These are phyloP conservation scores for Pantherophis vulpinus DNA, from an alignment of 2,797 vertebrate species.

Conservation along the genomic window DNA sequence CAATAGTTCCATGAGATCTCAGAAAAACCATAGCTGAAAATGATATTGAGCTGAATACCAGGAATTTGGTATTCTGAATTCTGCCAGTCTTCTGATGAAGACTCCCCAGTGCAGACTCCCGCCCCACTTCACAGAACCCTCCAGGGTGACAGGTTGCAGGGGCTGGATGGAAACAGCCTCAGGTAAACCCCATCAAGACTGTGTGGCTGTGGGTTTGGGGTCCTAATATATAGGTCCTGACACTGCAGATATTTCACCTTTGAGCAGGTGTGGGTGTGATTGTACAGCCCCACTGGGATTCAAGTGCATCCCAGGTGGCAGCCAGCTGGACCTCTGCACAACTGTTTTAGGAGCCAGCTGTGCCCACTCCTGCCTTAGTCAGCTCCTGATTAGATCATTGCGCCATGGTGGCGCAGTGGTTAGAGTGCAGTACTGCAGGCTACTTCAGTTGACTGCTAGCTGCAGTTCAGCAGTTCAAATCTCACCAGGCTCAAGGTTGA, in stretches of 20 bases:
- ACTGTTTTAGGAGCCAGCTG: too few relatives aligned
- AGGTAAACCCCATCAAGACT: too few relatives aligned
- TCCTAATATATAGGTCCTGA: not conserved
- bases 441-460: too few relatives aligned
- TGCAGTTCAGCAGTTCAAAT: too few relatives aligned
- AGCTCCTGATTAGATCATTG: too few relatives aligned
- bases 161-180: not conserved
- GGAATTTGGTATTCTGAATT: not conserved
- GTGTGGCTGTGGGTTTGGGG: too few relatives aligned
- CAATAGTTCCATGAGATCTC: too few relatives aligned
- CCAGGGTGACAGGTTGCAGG: not conserved
- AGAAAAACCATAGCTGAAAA: not conserved
- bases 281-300: not conserved
- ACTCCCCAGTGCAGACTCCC: not conserved
- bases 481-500: too few relatives aligned
- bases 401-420: too few relatives aligned
- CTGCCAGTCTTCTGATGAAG: not conserved
- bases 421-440: too few relatives aligned
- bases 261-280: not conserved
- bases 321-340: too few relatives aligned
- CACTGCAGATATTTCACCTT: not conserved
- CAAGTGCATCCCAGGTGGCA: not conserved
- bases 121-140: not conserved
- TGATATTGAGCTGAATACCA: not conserved
- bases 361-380: too few relatives aligned